These are phyloP conservation scores for Euspilapteryx auroguttella DNA, from an alignment of 2,888 invertebrate species.

Conservation along the genomic window DNA sequence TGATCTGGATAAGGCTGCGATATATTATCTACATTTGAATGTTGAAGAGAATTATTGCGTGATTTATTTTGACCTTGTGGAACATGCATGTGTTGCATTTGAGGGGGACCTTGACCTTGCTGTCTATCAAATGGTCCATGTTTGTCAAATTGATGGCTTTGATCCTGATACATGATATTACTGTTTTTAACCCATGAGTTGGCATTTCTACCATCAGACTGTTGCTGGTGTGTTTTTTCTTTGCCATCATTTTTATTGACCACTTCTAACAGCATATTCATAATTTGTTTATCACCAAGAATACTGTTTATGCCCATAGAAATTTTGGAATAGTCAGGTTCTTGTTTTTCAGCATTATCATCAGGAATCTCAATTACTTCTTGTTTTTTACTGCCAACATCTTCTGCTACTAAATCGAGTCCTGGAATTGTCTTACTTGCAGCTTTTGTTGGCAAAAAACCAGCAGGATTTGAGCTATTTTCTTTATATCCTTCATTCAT, in stretches of 20 bases:
- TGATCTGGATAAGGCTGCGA: no score
- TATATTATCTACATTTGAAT: no score
- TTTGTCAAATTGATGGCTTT: not conserved
- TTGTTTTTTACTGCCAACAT: slow-evolving; percentile 13
- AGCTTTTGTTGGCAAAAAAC: slow-evolving; percentile 26
- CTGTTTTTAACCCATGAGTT: no score
- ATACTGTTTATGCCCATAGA: slow-evolving; percentile 65
- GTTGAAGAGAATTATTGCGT: no score
- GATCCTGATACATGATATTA: no score
- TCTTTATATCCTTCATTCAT: slow-evolving; percentile 8
- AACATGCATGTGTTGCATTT: slow-evolving; percentile 1
- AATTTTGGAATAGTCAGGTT: slow-evolving; percentile 60
- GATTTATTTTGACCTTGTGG: no score
- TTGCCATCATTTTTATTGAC: no score
- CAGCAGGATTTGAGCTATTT: slow-evolving; percentile 13
- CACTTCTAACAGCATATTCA: slow-evolving; percentile 63
- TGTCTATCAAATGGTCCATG: slow-evolving; percentile 1
- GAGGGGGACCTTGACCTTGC: not conserved
- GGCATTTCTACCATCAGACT: no score
- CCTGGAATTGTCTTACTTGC: slow-evolving; percentile 68
- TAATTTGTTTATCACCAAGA: slow-evolving; percentile 64
- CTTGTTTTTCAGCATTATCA: slow-evolving; percentile 10
- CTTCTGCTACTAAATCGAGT: slow-evolving; percentile 66
- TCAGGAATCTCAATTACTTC: slow-evolving; percentile 37
- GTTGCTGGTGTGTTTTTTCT: no score